Conservation (phyloP, 2,888 invertebrate species). For the Zhengitettix transpicula region DNA sequence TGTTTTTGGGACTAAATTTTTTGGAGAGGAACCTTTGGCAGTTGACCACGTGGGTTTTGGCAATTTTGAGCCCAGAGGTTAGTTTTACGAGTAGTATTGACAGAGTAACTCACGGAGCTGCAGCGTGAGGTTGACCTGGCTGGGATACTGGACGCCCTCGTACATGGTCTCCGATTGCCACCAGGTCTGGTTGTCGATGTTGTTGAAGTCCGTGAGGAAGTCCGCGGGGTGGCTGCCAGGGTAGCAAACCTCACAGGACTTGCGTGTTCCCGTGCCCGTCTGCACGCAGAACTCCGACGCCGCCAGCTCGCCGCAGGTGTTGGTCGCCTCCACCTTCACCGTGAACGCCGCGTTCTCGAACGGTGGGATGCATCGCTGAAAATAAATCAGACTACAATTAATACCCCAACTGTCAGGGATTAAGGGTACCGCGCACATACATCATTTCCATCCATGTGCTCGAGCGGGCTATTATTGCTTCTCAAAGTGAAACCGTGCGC, state of each 20-base stretch:
- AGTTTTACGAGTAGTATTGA: neutral
- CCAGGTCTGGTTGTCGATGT: conserved; percentile 81
- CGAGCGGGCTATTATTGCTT: too few relatives aligned
- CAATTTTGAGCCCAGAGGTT: neutral
- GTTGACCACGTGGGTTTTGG: neutral
- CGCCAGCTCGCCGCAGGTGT: conserved; percentile 81
- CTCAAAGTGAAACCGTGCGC: too few relatives aligned
- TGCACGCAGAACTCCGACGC: conserved; percentile 78
- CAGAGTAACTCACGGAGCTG: conserved; percentile 49
- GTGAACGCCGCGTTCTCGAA: conserved; percentile 94
- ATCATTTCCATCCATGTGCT: too few relatives aligned
- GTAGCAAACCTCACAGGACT: conserved; percentile 68
- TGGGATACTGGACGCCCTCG: conserved; percentile 80
- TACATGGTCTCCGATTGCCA: conserved; percentile 98
- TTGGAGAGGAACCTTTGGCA: neutral
- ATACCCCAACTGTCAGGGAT: too few relatives aligned
- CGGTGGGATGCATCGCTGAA: conserved; percentile 84
- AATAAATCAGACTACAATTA: conserved; percentile 11
- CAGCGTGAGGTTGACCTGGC: conserved; percentile 82
- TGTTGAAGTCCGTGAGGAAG: conserved; percentile 80
- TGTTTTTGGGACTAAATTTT: too few relatives aligned
- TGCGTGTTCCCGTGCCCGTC: conserved; percentile 52
- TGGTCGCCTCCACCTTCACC: conserved; percentile 78
- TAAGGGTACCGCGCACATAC: too few relatives aligned
- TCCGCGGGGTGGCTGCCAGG: conserved; percentile 47